phyloP scores from a whole-genome alignment of 2,113 vertebrate genomes.

The rabbit (Oryctolagus cuniculus) region mOryCun1.1 NC_091444.1:38563001-38563500 shows the following conservation, averaged over 20 bases:
- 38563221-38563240: not conserved
- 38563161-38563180: not conserved
- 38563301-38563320: not conserved
- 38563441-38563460: not conserved
- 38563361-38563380: not conserved
- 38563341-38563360: not conserved
- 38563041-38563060: not conserved
- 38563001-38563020: not conserved
- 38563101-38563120: not conserved
- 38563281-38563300: not conserved
- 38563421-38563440: not conserved
- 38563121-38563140: not conserved
- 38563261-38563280: not conserved
- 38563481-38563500: slow-evolving; percentile 39
- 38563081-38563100: not conserved
- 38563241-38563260: not conserved
- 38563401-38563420: not conserved
- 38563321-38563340: not conserved
- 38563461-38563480: slow-evolving; percentile 42
- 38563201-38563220: too few relatives aligned
- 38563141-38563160: not conserved
- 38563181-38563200: not conserved
- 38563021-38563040: not conserved
- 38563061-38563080: not conserved
- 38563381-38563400: slow-evolving; percentile 14